Evolutionary conservation across 2,797 vertebrate species (phyloP), one percentile per base, ranked within the genome.

Genomic region (Chelon auratus): DNA sequence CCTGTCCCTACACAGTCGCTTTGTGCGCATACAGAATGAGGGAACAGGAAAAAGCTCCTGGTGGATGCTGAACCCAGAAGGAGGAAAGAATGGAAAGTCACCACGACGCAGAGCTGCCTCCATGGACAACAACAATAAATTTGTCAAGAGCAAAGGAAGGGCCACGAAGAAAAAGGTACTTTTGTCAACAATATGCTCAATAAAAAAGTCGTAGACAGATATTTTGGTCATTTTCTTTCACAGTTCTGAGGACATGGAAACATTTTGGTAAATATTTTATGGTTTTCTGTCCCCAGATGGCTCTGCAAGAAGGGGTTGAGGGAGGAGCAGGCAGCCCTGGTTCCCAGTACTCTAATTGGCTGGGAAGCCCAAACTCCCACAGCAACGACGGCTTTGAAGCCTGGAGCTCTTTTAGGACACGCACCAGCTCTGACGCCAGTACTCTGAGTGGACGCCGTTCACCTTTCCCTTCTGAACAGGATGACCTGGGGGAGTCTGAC

Each of bases 21-120:
- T 99, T 64, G 93, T 99, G 74, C 95, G 97, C 33, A 96, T 99
- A 51, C 97, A 99, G 91, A 99, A 99, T 13, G 97, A 99, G 84
- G 97, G 98, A 47, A 99, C 97, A 0, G 98, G 98, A 15, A 99
- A 99, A 91, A 99, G 98, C 90, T 99, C 98, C 22, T 99, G 98
- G 98, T 99, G 98, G 98, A 98, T 99, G 96, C 92, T 99, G 62
- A 99, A 99, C 81, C 98, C 98, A 0, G 97, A 99, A 62, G 98
- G 98, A 12, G 97, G 96, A 37, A 99, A 98, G 91, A 99, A 94
- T 1, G 97, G 97, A 9, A 99, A 99, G 77, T 99, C 97, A 7
- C 97, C 97, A 18, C 94, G 97, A 57, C 96, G 98, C 83, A 93
- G 98, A 82, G 98, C 98, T 0, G 95, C 95, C 0, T 99, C 98